A percentile compares a stretch with the other conserved stretches of the same genome.
Conservation (phyloP, 2,113 vertebrate species). For the Trichomycterus rosablanca region DNA sequence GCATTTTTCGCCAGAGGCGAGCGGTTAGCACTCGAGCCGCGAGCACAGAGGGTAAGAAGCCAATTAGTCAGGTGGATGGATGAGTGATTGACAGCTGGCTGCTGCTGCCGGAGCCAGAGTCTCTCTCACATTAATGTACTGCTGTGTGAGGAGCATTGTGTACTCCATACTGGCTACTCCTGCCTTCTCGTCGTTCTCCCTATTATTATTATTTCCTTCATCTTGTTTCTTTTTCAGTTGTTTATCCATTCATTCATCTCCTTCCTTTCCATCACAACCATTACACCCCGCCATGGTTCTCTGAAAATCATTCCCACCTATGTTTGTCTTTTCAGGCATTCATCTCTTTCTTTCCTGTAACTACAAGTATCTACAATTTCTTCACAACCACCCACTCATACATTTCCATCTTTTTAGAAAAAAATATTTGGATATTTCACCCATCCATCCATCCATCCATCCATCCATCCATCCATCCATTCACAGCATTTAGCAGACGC, state of each 20-base stretch:
- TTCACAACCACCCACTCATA: too few relatives aligned
- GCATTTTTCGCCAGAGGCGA: constrained; percentile 99
- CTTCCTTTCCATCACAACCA: too few relatives aligned
- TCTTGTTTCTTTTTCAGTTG: not conserved
- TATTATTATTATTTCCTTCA: not conserved
- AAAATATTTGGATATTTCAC: too few relatives aligned
- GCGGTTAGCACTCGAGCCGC: constrained; percentile 99
- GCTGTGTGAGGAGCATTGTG: not conserved
- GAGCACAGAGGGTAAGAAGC: constrained; percentile 99
- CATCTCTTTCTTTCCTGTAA: too few relatives aligned
- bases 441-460: not conserved
- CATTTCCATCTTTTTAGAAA: too few relatives aligned
- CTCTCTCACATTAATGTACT: constrained; percentile 68
- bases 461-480: constrained; percentile 3
- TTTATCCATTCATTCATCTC: not conserved
- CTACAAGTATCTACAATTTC: too few relatives aligned
- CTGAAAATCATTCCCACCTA: too few relatives aligned
- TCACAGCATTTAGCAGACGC: too few relatives aligned
- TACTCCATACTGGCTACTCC: constrained; percentile 14
- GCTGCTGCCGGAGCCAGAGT: constrained; percentile 93
- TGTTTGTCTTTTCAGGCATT: too few relatives aligned
- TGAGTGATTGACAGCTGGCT: constrained; percentile 99
- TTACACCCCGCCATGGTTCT: too few relatives aligned
- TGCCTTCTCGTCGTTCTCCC: not conserved
- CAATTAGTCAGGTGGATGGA: constrained; percentile 99